Evolutionary conservation across 1,140 invertebrate species (phyloP).

Genomic region (Drosophila athabasca): DNA sequence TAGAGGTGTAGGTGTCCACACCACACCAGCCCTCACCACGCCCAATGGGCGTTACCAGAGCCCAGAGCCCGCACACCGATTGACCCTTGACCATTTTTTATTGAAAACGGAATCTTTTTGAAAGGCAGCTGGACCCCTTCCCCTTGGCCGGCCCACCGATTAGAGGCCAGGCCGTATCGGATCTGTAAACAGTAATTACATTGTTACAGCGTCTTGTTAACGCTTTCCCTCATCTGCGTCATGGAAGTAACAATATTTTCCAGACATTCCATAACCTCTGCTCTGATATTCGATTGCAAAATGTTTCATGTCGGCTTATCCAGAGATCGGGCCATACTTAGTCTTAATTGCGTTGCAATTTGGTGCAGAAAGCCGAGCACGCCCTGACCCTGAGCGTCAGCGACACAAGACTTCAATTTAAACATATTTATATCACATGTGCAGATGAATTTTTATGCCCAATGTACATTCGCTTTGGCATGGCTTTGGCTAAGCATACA

Average conservation of each 20-base stretch:
- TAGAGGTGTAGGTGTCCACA: slow-evolving; percentile 41
- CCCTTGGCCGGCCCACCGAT: slow-evolving; percentile 16
- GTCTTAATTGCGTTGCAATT: slow-evolving; percentile 56
- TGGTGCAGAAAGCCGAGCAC: slow-evolving; percentile 48
- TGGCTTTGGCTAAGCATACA: slow-evolving; percentile 12
- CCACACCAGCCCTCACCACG: slow-evolving; percentile 22
- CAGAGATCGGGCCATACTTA: slow-evolving; percentile 38
- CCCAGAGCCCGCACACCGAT: slow-evolving; percentile 1
- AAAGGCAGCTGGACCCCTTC: slow-evolving; percentile 36
- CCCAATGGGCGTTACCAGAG: slow-evolving; percentile 24
- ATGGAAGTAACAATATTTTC: slow-evolving; percentile 20
- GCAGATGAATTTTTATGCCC: slow-evolving; percentile 42
- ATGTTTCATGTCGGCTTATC: slow-evolving; percentile 44
- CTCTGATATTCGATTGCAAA: slow-evolving; percentile 36
- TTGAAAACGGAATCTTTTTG: slow-evolving; percentile 69
- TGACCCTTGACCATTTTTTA: slow-evolving; percentile 43
- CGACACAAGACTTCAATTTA: slow-evolving; percentile 19
- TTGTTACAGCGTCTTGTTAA: slow-evolving; percentile 20
- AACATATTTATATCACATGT: slow-evolving; percentile 39
- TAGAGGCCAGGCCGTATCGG: slow-evolving; percentile 25
- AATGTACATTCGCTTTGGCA: slow-evolving; percentile 19
- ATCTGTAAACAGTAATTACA: slow-evolving; percentile 45
- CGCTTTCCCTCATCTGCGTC: slow-evolving; percentile 13
- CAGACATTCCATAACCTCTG: slow-evolving; percentile 30
- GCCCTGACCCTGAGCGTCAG: slow-evolving; percentile 20